Evolutionary conservation across 2,113 vertebrate species (phyloP), one percentile per base, ranked within the genome.

Genomic region (Vidua chalybeata): DNA sequence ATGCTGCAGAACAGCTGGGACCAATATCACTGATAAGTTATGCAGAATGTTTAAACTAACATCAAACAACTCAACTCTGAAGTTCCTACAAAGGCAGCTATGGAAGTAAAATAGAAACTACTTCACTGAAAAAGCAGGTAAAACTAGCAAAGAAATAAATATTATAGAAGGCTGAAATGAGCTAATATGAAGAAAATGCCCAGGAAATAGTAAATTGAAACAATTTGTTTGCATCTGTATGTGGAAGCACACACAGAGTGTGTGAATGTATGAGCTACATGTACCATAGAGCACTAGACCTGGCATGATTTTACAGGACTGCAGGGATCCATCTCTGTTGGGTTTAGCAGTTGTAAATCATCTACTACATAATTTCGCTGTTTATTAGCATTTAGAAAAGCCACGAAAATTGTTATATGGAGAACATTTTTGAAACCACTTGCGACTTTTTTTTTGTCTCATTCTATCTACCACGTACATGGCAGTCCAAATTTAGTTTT

Each of bases 121-220:
- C 3, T 59, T 3, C 16, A 11, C 27, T 68, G 35, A 22, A 35
- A 66, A 49, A 62, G 2, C 0, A 2, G 3, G 13, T 49, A 37
- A 66, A 73, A 51, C 20, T 22, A 64, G 11, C 6, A 55, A 59
- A 55, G 9, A 12, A 62, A 74, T 22, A 82, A 78, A 74, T 45
- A 62, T 13, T 84, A 46, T 0, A 41, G 15, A 71, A 74, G 33
- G 19, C 13, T 77, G 78, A 73, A 72, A 26, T 6, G 33, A 71
- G 13, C 7, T 31, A 46, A 87, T 64, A 75, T 11, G 4, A 72
- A 68, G 33, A 71, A 67, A 82, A 64, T 61, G 7, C 37, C 8
- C 10, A 48, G 17, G 22, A 75, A 45, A 31, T 10, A 48, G 4
- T 20, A 56, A 59, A 59, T 1, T 13, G 39, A 67, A 66, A 46